A percentile compares a stretch with the other conserved stretches of the same genome.
Evolutionary conservation across 1,140 invertebrate genomes (phyloP).

Genomic region (Chrysopa pallens): DNA sequence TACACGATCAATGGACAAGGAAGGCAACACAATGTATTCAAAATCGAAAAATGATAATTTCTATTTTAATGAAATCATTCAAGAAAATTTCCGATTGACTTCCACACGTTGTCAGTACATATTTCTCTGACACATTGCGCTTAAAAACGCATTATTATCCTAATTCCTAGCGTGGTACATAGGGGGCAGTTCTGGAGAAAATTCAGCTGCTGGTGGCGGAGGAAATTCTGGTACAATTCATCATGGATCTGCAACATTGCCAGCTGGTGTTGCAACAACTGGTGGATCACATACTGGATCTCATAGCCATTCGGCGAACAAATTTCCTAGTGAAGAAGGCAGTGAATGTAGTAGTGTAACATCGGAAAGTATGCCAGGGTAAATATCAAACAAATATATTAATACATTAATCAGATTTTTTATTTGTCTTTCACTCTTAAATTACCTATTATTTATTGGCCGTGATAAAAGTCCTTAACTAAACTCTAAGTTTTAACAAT

Average conservation of each 20-base stretch:
- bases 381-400: slow-evolving; percentile 10
- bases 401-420: neutral
- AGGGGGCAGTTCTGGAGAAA: slow-evolving; percentile 19
- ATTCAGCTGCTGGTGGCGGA: slow-evolving; percentile 16
- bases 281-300: slow-evolving; percentile 19
- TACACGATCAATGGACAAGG: no score
- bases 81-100: no score
- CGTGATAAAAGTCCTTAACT: no score
- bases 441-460: no score
- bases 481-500: no score
- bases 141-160: no score
- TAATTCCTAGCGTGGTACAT: slow-evolving; percentile 24
- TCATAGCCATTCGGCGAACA: slow-evolving; percentile 32
- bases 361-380: slow-evolving; percentile 54
- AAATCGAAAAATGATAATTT: no score
- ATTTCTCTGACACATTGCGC: no score
- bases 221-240: slow-evolving; percentile 18
- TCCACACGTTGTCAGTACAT: no score
- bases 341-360: slow-evolving; percentile 63
- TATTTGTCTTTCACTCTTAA: neutral
- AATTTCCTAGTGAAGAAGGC: slow-evolving; percentile 55
- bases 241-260: slow-evolving; percentile 40
- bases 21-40: no score
- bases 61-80: no score
- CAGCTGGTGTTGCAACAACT: slow-evolving; percentile 19